Evolutionary conservation across 1,140 invertebrate genomes (phyloP), one percentile per base, ranked within the genome.

Genomic region (Galleria mellonella): DNA sequence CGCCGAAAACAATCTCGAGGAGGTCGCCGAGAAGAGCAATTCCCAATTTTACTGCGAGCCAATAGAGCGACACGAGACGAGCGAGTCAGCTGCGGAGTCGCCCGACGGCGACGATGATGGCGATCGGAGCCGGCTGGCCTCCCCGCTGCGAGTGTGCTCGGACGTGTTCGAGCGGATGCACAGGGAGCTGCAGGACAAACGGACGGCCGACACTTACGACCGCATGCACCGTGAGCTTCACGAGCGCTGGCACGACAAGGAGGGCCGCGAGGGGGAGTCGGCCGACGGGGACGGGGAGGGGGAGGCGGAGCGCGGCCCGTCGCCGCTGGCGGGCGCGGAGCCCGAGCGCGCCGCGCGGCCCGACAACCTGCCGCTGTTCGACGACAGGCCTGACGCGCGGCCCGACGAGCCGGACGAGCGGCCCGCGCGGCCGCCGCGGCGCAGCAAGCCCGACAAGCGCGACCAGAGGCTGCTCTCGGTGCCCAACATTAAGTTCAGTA

Each of bases 401-500:
- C 79, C 84, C 50, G 62, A 66, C 49, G 76, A 81, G 54, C 59
- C 83, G 35, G 68, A 73, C 43, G 73, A 78, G 53, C 60, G 72
- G 17, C 17, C 17, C 17, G 17, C 53, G 48, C n/a, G 55, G 12
- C 48, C 10, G 41, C 46, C 43, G 91, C 62, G 90, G 52, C 88
- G 93, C 39, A 8, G 2, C 17, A 23, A 23, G 17, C 17, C 76
- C 94, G 12, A 31, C 55, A 47, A 9, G 55, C 8, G 47, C 10
- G 41, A 44, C 43, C 91, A 61, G 90, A 51, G 88, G 92, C 39
- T 9, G 46, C 86, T 94, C 43, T 94, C 93, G 0, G 92, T 94
- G 52, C 93, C 93, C 3, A 94, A 94, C 82, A 90, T 93, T 47
- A 94, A 93, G 68, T 91, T 89, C 72, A 81, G 74, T 68, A 65